Evolutionary conservation across 2,113 vertebrate genomes (phyloP), one percentile per base, ranked within the genome.

Genomic region (Epinephelus fuscoguttatus): DNA sequence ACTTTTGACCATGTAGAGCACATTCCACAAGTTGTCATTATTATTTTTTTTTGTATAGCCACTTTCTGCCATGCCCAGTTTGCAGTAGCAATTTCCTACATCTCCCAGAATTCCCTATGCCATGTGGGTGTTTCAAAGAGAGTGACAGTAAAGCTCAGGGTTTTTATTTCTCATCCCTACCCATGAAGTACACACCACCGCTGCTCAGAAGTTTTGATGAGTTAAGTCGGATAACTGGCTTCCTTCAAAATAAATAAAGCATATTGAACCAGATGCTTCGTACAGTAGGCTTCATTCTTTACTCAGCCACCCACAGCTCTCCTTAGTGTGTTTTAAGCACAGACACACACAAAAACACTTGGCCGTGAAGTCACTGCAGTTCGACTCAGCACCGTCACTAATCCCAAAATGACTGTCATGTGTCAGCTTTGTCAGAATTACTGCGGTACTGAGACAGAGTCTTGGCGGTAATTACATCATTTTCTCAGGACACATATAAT

Each of bases 381-480:
- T 88, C 21, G 42, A 84, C 75, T 89, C 89, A 84, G 85, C 89
- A 82, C 10, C 2, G 80, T 76, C 84, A 50, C 71, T 94, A 94
- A 94, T 94, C 94, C 92, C 70, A 84, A 92, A 93, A 94, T 94
- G 86, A 92, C 78, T 71, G 86, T 90, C 87, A 85, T 89, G 85
- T 90, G 88, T 91, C 92, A 85, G 85, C 69, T 63, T 84, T 86
- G 90, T 90, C 78, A 85, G 74, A 88, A 69, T 85, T 60, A 81
- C 83, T 78, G 84, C 25, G 9, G 68, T 75, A 60, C 83, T 71
- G 70, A 84, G 75, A 71, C 72, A 40, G 17, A 87, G 83, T 70
- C 56, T 78, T 75, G 73, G 73, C 42, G 53, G 86, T 89, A 88
- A 91, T 88, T 82, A 77, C 88, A 84, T 80, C 42, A 86, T 92